Base-by-base conservation (phyloP, 2,888 invertebrate genomes). In the Andrena haemorrhoa region DNA sequence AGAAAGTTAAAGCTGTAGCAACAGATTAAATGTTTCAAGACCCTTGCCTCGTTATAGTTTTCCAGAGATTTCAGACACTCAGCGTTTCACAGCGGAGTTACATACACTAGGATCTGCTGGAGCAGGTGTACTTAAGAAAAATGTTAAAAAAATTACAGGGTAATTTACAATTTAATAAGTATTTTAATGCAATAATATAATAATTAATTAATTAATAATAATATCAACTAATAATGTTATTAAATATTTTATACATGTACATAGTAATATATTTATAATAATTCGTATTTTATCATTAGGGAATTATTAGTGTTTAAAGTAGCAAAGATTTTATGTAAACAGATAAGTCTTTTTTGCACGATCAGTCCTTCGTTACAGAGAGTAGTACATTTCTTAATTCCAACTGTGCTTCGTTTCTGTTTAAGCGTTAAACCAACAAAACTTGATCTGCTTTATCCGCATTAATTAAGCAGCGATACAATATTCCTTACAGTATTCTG, bases 161-260 rank as follows among this genome's bases (percentile, higher is more conserved):
- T 71, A 74, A 83, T 68, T 74, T 85, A 88, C 83, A 88, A 88
- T 88, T 88, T 83, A 81, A 86, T 83, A 86, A 79, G 80, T 87
- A 78, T 79, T 88, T 88, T 88, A 82, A 87, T 88, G 79, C 72
- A 83, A 85, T 87, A 87, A 78, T 84, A 80, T 80, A 77, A 82
- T 84, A 82, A 82, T 80, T 41, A 41, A 41, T 41, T 41, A 75
- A 83, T 80, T 84, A 75, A 84, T 74, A 82, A 89, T 89, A 90
- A 89, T 91, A 88, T 88, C 89, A 91, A 89, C 89, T 90, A 90
- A 89, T 91, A 91, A 91, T 90, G 88, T 91, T 90, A 91, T 91
- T 91, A 92, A 92, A 92, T 92, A 92, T 90, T 91, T 89, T 91
- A 89, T 92, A 92, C 91, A 92, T 90, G 79, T 91, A 91, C 88